These are phyloP conservation scores for Embidobia sp. DNA, from an alignment of 2,888 invertebrate genomes.

Conservation along the genomic window DNA sequence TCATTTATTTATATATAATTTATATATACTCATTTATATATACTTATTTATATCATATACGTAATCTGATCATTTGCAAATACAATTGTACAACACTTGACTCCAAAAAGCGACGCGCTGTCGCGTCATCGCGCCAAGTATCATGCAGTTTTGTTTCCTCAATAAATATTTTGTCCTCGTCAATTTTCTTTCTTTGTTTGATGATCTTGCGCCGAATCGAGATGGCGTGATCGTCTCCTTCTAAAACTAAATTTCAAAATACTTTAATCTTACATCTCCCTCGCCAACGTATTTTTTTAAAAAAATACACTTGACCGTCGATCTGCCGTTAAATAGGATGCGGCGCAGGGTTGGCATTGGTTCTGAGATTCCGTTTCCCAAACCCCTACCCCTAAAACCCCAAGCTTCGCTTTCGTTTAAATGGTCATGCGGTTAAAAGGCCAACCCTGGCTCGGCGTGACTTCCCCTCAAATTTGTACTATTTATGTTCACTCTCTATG, in stretches of 20 bases:
- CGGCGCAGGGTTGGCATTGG: constrained; percentile 30
- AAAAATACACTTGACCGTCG: constrained; percentile 64
- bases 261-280: constrained; percentile 40
- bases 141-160: constrained; percentile 10
- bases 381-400: neutral
- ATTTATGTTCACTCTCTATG: constrained; percentile 64
- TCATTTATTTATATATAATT: constrained; percentile 44
- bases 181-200: constrained; percentile 40
- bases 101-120: constrained; percentile 16
- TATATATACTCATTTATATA: constrained; percentile 37
- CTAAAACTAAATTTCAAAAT: constrained; percentile 60
- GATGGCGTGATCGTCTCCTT: constrained; percentile 4
- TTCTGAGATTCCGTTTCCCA: constrained; percentile 1
- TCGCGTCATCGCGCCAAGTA: constrained; percentile 15
- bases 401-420: neutral
- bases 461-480: constrained; percentile 69
- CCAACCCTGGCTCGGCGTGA: constrained; percentile 43
- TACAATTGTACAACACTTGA: constrained; percentile 56
- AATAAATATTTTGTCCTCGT: neutral
- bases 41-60: constrained; percentile 63
- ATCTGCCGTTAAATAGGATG: constrained; percentile 43
- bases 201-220: constrained; percentile 37
- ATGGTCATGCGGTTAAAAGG: constrained; percentile 13
- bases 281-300: constrained; percentile 62
- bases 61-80: constrained; percentile 66